Evolutionary conservation across 2,797 vertebrate species (phyloP).

Genomic region (Syndactyla subalaris): DNA sequence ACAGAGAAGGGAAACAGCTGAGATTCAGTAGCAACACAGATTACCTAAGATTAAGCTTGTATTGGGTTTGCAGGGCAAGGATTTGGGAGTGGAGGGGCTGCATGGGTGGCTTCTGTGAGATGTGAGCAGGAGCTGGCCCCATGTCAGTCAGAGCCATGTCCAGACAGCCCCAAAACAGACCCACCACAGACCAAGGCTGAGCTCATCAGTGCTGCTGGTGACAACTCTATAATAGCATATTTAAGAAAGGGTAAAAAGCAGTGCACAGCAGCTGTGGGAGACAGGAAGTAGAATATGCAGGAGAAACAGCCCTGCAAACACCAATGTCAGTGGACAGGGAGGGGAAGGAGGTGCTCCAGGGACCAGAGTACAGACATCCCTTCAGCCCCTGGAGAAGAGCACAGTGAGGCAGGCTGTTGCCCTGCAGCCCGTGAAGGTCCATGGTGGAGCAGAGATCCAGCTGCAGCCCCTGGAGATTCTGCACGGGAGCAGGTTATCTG

Average conservation of each 20-base stretch:
- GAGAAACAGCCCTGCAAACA: neutral
- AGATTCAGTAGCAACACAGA: neutral
- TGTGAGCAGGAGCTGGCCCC: neutral
- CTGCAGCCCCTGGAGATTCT: neutral
- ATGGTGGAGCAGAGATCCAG: rapidly evolving
- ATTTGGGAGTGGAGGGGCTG: neutral
- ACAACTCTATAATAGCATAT: neutral
- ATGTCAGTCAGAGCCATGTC: neutral
- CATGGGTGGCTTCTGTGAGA: neutral
- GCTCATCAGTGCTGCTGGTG: neutral
- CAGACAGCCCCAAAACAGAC: neutral
- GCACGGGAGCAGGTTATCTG: neutral
- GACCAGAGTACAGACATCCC: neutral
- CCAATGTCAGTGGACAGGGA: neutral
- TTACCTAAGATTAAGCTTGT: neutral
- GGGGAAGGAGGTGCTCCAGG: neutral
- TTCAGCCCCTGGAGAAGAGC: neutral
- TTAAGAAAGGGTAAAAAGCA: neutral
- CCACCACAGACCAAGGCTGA: neutral
- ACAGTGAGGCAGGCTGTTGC: neutral
- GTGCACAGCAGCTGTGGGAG: neutral
- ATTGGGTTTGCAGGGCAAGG: neutral
- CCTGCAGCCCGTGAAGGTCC: neutral
- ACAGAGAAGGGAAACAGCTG: constrained; percentile 51
- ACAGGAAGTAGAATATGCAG: neutral